A percentile compares a stretch with the other conserved stretches of the same genome.
Evolutionary conservation across 2,113 vertebrate species (phyloP).

Genomic region (Dromaius novaehollandiae): DNA sequence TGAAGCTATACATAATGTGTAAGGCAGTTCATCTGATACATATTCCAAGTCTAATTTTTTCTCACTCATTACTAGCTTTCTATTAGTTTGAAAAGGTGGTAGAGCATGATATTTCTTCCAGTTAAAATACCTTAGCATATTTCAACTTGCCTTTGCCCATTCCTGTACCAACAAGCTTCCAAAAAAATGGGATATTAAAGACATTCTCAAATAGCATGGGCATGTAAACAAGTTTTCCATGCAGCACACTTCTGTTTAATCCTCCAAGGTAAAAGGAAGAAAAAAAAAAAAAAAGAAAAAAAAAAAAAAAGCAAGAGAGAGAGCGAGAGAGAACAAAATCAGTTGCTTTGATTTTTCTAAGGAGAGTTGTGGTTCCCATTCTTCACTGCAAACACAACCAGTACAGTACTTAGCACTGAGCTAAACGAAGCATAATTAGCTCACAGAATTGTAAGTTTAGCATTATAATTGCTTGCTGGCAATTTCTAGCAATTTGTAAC

Average conservation of each 20-base stretch:
- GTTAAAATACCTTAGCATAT: not conserved
- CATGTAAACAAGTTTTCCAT: not conserved
- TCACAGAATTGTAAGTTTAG: not conserved
- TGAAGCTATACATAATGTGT: not conserved
- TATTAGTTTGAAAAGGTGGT: not conserved
- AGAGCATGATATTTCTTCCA: not conserved
- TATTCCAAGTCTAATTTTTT: not conserved
- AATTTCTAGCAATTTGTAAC: conserved; percentile 9
- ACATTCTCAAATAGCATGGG: not conserved
- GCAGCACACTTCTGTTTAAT: not conserved
- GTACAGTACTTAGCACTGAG: fast-evolving
- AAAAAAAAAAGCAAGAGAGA: not conserved
- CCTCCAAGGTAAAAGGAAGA: not conserved
- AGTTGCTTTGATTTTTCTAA: not conserved
- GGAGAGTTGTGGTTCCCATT: not conserved
- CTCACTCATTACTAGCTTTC: not conserved
- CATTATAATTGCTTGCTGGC: not conserved
- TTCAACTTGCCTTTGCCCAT: not conserved
- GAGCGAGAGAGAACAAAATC: not conserved
- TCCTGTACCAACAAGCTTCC: not conserved
- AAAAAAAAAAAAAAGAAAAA: not conserved
- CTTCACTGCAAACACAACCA: not conserved
- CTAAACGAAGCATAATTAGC: not conserved
- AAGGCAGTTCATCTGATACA: not conserved
- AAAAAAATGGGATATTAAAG: not conserved